phyloP scores from a whole-genome alignment of 2,888 invertebrate species.

The Clanis bilineata region DNA sequence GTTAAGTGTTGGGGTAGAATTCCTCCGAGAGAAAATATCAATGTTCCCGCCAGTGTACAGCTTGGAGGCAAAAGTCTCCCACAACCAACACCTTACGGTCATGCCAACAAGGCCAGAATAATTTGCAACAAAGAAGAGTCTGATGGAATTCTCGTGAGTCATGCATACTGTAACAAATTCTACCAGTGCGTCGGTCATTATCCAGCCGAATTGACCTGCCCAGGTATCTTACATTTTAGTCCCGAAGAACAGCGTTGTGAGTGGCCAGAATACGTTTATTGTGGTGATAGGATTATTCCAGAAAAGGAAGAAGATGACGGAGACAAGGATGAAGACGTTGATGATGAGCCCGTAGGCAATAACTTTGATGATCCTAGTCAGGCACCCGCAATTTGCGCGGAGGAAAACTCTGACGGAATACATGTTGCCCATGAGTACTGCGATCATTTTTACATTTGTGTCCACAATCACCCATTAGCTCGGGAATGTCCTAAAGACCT shows the following conservation, averaged over 20 bases:
- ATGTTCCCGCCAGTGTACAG: neutral
- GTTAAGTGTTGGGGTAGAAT: slow-evolving; percentile 41
- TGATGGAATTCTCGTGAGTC: slow-evolving; percentile 19
- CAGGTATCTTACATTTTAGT: neutral
- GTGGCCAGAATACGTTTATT: slow-evolving; percentile 14
- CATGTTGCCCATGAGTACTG: slow-evolving; percentile 13
- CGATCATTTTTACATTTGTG: slow-evolving; percentile 16
- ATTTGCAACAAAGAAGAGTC: slow-evolving; percentile 23
- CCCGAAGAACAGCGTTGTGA: slow-evolving; percentile 2
- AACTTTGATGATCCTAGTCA: neutral
- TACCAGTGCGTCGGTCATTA: slow-evolving; percentile 15
- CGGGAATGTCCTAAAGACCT: slow-evolving; percentile 2
- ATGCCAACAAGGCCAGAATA: slow-evolving; percentile 16
- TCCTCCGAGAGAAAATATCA: slow-evolving; percentile 19
- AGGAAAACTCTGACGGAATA: slow-evolving; percentile 5
- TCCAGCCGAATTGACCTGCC: slow-evolving; percentile 3
- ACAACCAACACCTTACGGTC: neutral
- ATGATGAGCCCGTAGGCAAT: neutral
- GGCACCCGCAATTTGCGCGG: slow-evolving; percentile 14
- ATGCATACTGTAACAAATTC: slow-evolving; percentile 19
- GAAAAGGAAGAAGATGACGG: slow-evolving; percentile 12
- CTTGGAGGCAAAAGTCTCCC: slow-evolving; percentile 11
- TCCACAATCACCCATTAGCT: neutral
- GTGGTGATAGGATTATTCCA: slow-evolving; percentile 14
- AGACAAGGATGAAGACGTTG: neutral